Percentiles rank a stretch among this genome's conserved stretches.
phyloP scores from a whole-genome alignment of 2,113 vertebrate genomes.

The Gymnarchus niloticus region DNA sequence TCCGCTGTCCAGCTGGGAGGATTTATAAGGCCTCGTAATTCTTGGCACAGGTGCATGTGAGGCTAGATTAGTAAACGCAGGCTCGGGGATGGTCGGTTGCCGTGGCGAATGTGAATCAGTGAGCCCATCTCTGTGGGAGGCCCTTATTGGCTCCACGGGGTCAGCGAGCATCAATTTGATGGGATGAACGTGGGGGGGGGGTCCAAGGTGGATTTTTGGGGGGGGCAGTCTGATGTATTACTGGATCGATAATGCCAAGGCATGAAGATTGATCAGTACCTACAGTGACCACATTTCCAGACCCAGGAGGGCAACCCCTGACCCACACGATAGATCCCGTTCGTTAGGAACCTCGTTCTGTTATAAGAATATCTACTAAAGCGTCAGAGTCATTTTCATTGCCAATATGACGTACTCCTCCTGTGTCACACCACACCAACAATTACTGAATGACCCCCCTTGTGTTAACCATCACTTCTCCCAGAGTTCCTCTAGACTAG shows the following conservation, averaged over 20 bases:
- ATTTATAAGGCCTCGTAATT: conserved; percentile 32
- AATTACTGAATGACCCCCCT: not conserved
- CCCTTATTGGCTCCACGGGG: conserved; percentile 46
- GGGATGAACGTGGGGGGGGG: conserved; percentile 51
- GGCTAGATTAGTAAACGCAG: conserved; percentile 30
- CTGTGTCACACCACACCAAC: not conserved
- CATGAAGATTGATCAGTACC: conserved; percentile 84
- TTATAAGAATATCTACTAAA: conserved; percentile 44
- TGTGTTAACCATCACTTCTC: not conserved
- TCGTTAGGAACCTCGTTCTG: conserved; percentile 55
- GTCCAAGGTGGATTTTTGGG: conserved; percentile 55
- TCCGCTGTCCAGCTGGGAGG: conserved; percentile 19
- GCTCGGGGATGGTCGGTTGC: conserved; percentile 22
- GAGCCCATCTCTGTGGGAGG: conserved; percentile 22
- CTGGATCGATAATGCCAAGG: conserved; percentile 75
- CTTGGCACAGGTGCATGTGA: conserved; percentile 30
- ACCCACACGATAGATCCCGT: conserved; percentile 62
- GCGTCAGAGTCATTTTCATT: not conserved
- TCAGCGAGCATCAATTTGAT: conserved; percentile 56
- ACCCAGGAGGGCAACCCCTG: conserved; percentile 75
- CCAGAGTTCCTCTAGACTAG: not conserved
- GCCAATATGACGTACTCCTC: not conserved
- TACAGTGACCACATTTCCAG: conserved; percentile 77
- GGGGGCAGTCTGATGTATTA: conserved; percentile 59
- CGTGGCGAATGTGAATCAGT: conserved; percentile 24